A percentile compares a stretch with the other conserved stretches of the same genome.
Conservation (phyloP, 2,888 invertebrate genomes). For the Philopedon plagiatum region DNA sequence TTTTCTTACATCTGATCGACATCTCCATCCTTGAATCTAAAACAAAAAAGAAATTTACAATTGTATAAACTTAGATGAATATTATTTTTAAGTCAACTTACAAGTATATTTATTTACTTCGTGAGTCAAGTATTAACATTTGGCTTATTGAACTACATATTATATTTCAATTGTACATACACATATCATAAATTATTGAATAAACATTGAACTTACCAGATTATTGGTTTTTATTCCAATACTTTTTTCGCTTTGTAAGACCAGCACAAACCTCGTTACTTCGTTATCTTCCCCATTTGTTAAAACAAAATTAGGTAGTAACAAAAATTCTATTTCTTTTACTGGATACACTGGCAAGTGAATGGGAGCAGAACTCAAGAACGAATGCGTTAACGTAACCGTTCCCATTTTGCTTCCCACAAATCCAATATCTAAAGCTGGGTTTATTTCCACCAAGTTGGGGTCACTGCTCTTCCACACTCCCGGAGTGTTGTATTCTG, state of each 20-base stretch:
- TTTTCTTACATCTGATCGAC: conserved; percentile 58
- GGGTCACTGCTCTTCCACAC: conserved; percentile 66
- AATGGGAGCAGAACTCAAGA: conserved; percentile 63
- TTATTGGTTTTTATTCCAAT: conserved; percentile 60
- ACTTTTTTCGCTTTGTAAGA: conserved; percentile 60
- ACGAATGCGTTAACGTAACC: conserved; percentile 62
- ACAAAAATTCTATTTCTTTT: conserved; percentile 59
- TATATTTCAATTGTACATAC: too few relatives aligned
- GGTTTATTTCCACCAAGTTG: conserved; percentile 62
- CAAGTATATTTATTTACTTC: too few relatives aligned
- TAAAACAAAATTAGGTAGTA: conserved; percentile 54
- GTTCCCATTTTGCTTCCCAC: conserved; percentile 62
- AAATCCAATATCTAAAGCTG: conserved; percentile 65
- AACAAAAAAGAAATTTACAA: conserved; percentile 36
- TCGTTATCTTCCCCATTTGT: conserved; percentile 60
- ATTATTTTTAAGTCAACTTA: too few relatives aligned
- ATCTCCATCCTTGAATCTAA: conserved; percentile 64
- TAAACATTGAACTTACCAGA: conserved; percentile 60
- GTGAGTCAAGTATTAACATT: too few relatives aligned
- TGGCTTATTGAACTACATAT: too few relatives aligned
- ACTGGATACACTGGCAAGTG: conserved; percentile 62
- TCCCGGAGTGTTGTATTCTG: conserved; percentile 61
- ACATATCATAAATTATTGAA: too few relatives aligned
- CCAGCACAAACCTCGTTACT: conserved; percentile 58
- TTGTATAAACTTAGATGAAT: background rate